Evolutionary conservation across 1,140 invertebrate species (phyloP).

Genomic region (Rhopalosiphum maidis): DNA sequence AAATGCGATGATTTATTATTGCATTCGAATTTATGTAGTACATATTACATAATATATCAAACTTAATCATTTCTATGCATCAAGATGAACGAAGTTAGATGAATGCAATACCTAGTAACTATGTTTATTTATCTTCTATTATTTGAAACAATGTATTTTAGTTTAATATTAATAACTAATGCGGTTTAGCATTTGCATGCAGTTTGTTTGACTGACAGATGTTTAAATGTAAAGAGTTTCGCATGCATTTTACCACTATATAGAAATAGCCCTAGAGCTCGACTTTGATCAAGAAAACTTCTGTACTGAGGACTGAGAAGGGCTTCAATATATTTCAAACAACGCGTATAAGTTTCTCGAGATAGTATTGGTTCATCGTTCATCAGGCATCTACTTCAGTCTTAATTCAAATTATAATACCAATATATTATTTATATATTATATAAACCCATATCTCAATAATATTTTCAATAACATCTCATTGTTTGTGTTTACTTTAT

Average conservation of each 20-base stretch:
- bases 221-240: not conserved
- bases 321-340: not conserved
- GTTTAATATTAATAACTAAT: not conserved
- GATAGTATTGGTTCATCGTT: not conserved
- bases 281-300: not conserved
- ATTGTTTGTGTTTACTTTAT: not conserved
- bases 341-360: not conserved
- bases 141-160: not conserved
- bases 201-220: not conserved
- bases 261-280: not conserved
- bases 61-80: not conserved
- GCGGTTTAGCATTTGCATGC: not conserved
- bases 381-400: not conserved
- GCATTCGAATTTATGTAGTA: not conserved
- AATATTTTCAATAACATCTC: not conserved
- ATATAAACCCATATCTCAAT: not conserved
- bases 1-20: not conserved
- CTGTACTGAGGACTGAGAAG: not conserved
- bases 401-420: not conserved
- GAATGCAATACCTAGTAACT: not conserved
- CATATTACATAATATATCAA: not conserved
- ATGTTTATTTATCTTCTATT: not conserved
- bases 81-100: not conserved
- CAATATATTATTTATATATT: not conserved
- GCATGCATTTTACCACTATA: not conserved